Evolutionary conservation across 2,113 vertebrate species (phyloP).

Genomic region (Spilogale gracilis): DNA sequence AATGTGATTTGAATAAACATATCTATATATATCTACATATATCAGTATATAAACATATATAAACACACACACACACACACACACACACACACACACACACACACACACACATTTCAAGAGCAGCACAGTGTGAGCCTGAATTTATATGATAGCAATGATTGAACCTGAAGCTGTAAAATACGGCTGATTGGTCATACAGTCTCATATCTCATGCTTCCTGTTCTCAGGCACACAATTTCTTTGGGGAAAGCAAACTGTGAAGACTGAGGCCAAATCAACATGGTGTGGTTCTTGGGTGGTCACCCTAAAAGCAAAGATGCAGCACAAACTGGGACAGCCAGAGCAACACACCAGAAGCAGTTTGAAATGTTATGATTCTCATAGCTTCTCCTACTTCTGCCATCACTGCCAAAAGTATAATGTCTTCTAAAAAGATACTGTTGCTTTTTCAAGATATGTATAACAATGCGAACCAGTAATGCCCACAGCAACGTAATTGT

Average conservation of each 20-base stretch:
- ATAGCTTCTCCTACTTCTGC: background rate
- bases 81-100: no score
- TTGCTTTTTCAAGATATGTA: constrained; percentile 43
- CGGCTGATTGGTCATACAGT: background rate
- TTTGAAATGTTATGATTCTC: background rate
- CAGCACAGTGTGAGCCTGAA: background rate
- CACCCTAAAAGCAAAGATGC: background rate
- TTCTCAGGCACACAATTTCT: background rate
- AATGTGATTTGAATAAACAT: background rate
- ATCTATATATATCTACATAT: no score
- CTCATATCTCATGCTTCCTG: background rate
- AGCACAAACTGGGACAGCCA: background rate
- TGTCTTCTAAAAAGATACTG: background rate
- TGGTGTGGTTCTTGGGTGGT: background rate
- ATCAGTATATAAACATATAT: no score
- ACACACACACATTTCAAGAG: background rate
- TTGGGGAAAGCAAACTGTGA: background rate
- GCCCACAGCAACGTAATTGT: background rate
- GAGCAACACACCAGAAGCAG: background rate
- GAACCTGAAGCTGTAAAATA: background rate
- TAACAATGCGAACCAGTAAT: background rate
- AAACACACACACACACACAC: no score
- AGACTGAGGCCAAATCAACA: background rate
- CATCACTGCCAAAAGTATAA: background rate
- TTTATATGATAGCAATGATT: background rate